Evolutionary conservation across 2,113 vertebrate genomes (phyloP), one percentile per base, ranked within the genome.

Genomic region (Thunnus maccoyii): DNA sequence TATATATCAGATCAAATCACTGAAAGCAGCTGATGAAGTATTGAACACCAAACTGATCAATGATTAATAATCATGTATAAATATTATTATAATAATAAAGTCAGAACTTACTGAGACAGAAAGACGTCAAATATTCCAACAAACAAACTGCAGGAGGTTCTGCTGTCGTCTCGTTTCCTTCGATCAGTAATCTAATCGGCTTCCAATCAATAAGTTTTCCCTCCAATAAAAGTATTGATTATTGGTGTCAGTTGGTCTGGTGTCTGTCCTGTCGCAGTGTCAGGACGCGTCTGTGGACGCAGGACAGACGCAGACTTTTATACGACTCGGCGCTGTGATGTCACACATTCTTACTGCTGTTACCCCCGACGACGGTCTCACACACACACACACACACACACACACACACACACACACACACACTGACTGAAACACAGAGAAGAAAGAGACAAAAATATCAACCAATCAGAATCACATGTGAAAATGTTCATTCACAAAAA

Each of bases 261-360:
- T 69, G 57, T 78, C 56, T 85, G 86, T 89, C 80, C 85, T 84
- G 86, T 54, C 54, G 44, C 30, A 7, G 54, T 16, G 62, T 55
- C 56, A 80, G 91, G 88, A 90, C 85, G 63, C 55, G 87, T 92
- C 91, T 63, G 50, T 56, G 67, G 32, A 27, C 18, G 11, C 3
- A 12, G 18, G 1, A 10, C 64, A 20, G 20, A 10, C 18, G 11
- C 14, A 1, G 3, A 4, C 15, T 68, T 88, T 66, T 84, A 88
- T 86, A 88, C 22, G 0, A 7, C n/a, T 3, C 4, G 5, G 11
- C 9, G 18, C 77, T 13, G 84, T 90, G 88, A 89, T 79, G 91
- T 88, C 88, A 92, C 87, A 78, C 92, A 91, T 93, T 91, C 89
- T 63, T 83, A 20, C 16, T 18, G 22, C 22, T 0, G 78, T 87